phyloP scores from a whole-genome alignment of 1,140 invertebrate species.

The roundworm (Caenorhabditis elegans) region WBcel235 BX284606.5:10528001-10528500 shows the following conservation, averaged over 20 bases:
- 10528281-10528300: neutral
- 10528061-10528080: conserved; percentile 6
- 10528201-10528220: neutral
- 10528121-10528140: neutral
- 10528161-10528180: neutral
- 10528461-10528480: neutral
- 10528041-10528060: neutral
- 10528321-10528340: too few species aligned
- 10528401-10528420: neutral
- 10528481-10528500: neutral
- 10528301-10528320: too few species aligned
- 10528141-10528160: conserved; percentile 9
- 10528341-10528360: conserved; percentile 11
- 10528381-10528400: too few species aligned
- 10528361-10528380: conserved; percentile 21
- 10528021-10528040: too few species aligned
- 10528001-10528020: too few species aligned
- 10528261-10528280: neutral
- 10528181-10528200: too few species aligned
- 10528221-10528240: neutral
- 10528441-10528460: too few species aligned
- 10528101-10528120: neutral
- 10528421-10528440: neutral
- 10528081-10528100: neutral
- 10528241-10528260: neutral